Percentiles rank a stretch among this genome's conserved stretches.
Conservation (phyloP, 2,888 invertebrate genomes). For the Drosophila kokeensis region DNA sequence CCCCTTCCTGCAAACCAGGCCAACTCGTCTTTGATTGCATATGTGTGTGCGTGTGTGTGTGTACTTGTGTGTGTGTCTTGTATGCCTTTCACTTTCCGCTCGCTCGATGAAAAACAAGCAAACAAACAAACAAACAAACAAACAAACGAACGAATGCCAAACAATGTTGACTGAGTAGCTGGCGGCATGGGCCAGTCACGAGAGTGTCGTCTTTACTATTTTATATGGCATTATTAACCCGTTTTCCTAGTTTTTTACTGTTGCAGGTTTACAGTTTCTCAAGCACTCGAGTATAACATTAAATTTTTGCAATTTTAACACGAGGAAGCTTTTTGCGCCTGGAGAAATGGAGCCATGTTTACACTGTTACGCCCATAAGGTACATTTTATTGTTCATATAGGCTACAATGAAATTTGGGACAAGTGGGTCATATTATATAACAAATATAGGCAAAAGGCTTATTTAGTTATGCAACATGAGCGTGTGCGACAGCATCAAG, state of each 20-base stretch:
- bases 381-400: constrained; percentile 22
- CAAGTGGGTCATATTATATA: constrained; percentile 53
- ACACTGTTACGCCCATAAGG: constrained; percentile 16
- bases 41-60: constrained; percentile 1
- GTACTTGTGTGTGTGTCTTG: constrained; percentile 14
- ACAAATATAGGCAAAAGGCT: constrained; percentile 10
- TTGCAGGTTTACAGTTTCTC: constrained; percentile 44
- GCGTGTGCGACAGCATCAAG: background rate
- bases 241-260: constrained; percentile 73
- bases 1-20: constrained; percentile 5
- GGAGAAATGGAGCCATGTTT: constrained; percentile 17
- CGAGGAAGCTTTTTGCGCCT: constrained; percentile 43
- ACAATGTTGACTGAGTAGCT: constrained; percentile 49
- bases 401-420: constrained; percentile 8
- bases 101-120: constrained; percentile 22
- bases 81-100: constrained; percentile 73
- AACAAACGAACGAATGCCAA: constrained; percentile 52
- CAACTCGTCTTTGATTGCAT: constrained; percentile 22
- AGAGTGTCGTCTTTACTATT: constrained; percentile 78
- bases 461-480: background rate
- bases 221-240: constrained; percentile 81
- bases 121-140: constrained; percentile 45
- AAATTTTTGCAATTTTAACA: constrained; percentile 61
- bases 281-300: constrained; percentile 45
- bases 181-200: constrained; percentile 69